phyloP scores from a whole-genome alignment of 2,113 vertebrate genomes.

The Pteronura brasiliensis region DNA sequence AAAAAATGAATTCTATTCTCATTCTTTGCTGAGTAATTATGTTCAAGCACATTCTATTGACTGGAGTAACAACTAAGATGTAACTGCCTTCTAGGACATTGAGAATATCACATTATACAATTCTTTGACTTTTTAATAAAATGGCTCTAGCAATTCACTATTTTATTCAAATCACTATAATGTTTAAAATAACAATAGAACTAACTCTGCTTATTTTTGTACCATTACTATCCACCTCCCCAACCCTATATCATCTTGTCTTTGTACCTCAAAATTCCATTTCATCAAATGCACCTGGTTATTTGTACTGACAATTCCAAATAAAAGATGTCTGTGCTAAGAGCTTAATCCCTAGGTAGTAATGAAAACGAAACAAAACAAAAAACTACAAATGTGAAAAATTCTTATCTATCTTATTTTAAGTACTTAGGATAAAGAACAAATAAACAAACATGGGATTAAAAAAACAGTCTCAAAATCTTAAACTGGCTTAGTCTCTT shows the following conservation, averaged over 20 bases:
- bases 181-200: neutral
- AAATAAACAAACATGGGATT: neutral
- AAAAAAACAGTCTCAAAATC: neutral
- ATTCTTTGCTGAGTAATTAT: neutral
- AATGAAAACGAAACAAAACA: neutral
- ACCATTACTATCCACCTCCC: neutral
- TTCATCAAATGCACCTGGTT: neutral
- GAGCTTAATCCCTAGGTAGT: neutral
- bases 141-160: neutral
- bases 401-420: neutral
- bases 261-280: slow-evolving; percentile 11
- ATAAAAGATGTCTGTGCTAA: neutral
- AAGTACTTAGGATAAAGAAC: neutral
- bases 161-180: neutral
- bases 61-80: neutral
- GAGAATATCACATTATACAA: neutral
- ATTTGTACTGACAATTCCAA: neutral
- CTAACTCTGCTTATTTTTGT: neutral
- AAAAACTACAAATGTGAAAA: neutral
- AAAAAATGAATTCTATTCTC: neutral
- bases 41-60: neutral
- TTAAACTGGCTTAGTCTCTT: neutral
- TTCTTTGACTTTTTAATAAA: neutral
- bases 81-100: neutral
- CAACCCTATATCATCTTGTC: neutral